phyloP scores from a whole-genome alignment of 2,797 vertebrate species.

The Fratercula arctica region DNA sequence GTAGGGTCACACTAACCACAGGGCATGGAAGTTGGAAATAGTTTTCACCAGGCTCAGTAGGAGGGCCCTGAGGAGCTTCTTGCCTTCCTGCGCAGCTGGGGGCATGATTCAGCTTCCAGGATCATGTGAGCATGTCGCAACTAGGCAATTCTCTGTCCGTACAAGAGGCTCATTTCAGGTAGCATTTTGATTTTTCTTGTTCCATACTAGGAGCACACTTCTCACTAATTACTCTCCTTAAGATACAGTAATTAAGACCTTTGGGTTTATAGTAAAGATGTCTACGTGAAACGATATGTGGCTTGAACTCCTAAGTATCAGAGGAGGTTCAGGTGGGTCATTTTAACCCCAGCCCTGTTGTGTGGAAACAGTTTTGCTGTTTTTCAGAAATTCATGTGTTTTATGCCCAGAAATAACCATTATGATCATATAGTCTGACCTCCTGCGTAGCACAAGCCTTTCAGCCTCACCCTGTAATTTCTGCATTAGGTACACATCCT shows the following conservation, averaged over 20 bases:
- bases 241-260: neutral
- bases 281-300: neutral
- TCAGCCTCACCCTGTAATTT: neutral
- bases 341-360: neutral
- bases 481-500: neutral
- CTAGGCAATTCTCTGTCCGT: neutral
- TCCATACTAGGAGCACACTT: neutral
- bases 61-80: neutral
- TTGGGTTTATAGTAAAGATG: neutral
- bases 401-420: neutral
- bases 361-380: neutral
- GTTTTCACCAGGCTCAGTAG: neutral
- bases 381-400: neutral
- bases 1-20: constrained; percentile 29
- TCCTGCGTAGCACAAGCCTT: neutral
- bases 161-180: neutral
- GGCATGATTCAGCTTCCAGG: constrained; percentile 28
- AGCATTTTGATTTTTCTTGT: neutral
- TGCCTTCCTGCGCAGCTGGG: constrained; percentile 6
- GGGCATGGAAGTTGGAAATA: constrained; percentile 4
- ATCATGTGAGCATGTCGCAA: neutral
- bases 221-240: neutral
- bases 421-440: neutral
- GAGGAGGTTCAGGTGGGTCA: neutral
- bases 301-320: neutral